phyloP scores from a whole-genome alignment of 2,888 invertebrate genomes.

The Mythimna pallens region DNA sequence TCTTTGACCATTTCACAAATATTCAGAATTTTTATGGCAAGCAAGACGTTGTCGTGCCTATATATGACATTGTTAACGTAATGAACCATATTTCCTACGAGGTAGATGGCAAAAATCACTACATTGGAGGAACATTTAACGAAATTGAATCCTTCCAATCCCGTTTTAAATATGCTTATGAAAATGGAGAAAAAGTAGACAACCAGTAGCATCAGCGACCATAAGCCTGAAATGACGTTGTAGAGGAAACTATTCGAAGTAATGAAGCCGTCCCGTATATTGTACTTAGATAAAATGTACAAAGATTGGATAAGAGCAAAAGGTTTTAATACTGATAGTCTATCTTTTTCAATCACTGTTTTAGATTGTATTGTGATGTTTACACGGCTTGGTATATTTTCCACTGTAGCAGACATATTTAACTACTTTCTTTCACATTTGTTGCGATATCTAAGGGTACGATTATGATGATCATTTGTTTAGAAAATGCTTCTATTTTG shows the following conservation, averaged over 20 bases:
- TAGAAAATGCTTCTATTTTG: too few relatives aligned
- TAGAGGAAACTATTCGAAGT: slow-evolving; percentile 10
- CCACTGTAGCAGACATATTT: neutral
- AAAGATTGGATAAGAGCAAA: slow-evolving; percentile 1
- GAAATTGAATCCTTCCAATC: neutral
- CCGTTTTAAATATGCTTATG: neutral
- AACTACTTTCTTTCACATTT: neutral
- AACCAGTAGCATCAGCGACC: neutral
- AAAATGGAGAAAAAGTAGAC: neutral
- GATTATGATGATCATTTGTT: too few relatives aligned
- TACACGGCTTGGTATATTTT: neutral
- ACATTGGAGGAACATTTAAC: neutral
- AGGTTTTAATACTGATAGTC: slow-evolving; percentile 1
- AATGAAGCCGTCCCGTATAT: slow-evolving; percentile 1
- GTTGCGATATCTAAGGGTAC: too few relatives aligned
- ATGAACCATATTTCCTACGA: neutral
- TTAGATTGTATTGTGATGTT: neutral
- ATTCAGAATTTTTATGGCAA: slow-evolving; percentile 10
- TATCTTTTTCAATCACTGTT: slow-evolving; percentile 2
- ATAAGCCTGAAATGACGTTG: slow-evolving; percentile 14
- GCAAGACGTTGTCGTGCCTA: slow-evolving; percentile 1
- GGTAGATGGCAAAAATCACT: neutral
- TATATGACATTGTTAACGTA: slow-evolving; percentile 8
- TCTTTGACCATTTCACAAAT: slow-evolving; percentile 6
- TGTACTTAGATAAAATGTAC: slow-evolving; percentile 7